Base-by-base conservation (phyloP, 2,888 invertebrate species). In the Ditylenchus weischeri region DNA sequence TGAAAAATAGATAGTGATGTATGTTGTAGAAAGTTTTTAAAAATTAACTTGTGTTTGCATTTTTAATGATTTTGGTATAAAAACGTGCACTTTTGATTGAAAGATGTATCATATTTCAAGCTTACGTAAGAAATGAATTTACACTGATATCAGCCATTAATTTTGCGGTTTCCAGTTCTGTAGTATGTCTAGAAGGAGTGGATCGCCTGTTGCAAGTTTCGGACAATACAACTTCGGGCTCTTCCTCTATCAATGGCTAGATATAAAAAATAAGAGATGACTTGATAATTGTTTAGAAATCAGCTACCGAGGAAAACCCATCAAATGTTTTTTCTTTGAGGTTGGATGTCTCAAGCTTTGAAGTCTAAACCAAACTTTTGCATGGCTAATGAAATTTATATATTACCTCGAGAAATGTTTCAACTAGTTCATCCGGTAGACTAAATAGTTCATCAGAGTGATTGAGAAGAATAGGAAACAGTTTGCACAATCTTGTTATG, bases 151-250 rank as follows among this genome's bases (percentile, higher is more conserved):
- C 43, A 19, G 65, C 65, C 19, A 57, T 57, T 47, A 65, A 47
- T 35, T 58, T 65, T 5, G 65, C 65, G 48, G 35, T 21, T 65
- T 65, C 65, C n/a, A 65, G n/a, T n/a, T 65, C 65, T 5, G 65
- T 65, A 21, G 65, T 65, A 29, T 29, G n/a, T 15, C 29, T 54
- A 11, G 58, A 43, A n/a, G 65, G 65, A 23, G 65, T 65, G 21
- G 47, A 29, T 47, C 58, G 57, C 57, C 29, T 35, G 15, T 38
- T 51, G 38, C 58, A 58, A 13, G 65, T 47, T 29, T 59, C 51
- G n/a, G 43, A 23, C 59, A 65, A 19, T 15, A 43, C 57, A 18
- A 65, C 58, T 48, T 65, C 65, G 19, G 57, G 59, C 7, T 59
- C 59, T 13, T 38, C 59, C 35, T 59, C 43, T 8, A 59, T 19